Percentiles rank a stretch among this genome's conserved stretches.
phyloP scores from a whole-genome alignment of 2,113 vertebrate genomes.

The Colaptes auratus region DNA sequence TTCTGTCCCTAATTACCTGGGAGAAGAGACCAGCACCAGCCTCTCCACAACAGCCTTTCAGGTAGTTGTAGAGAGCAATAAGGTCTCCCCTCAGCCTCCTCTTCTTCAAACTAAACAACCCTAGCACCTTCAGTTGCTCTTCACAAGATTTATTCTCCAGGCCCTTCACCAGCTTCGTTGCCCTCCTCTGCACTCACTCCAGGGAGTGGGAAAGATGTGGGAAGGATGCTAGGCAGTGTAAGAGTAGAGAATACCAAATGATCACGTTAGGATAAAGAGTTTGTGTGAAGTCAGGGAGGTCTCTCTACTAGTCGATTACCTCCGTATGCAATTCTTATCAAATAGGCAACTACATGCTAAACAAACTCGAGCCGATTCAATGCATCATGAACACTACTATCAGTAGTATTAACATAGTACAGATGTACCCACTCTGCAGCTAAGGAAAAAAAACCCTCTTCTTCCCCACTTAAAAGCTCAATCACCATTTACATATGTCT shows the following conservation, averaged over 20 bases:
- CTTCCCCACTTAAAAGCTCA: not conserved
- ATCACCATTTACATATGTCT: not conserved
- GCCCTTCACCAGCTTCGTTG: too few relatives aligned
- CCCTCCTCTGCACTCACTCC: too few relatives aligned
- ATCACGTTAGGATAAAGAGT: not conserved
- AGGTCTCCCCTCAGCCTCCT: too few relatives aligned
- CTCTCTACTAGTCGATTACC: not conserved
- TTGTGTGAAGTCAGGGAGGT: not conserved
- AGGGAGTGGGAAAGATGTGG: accelerated
- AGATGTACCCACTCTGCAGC: not conserved
- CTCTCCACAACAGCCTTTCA: too few relatives aligned
- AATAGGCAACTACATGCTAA: not conserved
- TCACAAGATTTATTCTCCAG: too few relatives aligned
- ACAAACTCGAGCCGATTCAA: not conserved
- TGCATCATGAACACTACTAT: not conserved
- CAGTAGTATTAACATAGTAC: not conserved
- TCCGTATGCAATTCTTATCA: not conserved
- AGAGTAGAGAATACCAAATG: not conserved
- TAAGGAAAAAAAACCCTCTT: not conserved
- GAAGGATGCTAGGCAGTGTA: not conserved
- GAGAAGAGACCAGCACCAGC: too few relatives aligned
- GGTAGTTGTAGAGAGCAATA: too few relatives aligned
- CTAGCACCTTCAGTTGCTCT: too few relatives aligned
- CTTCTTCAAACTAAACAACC: too few relatives aligned
- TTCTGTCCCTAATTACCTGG: too few relatives aligned